A percentile compares a stretch with the other conserved stretches of the same genome.
Evolutionary conservation across 2,888 invertebrate genomes (phyloP).

Genomic region (Cristatella mucedo): DNA sequence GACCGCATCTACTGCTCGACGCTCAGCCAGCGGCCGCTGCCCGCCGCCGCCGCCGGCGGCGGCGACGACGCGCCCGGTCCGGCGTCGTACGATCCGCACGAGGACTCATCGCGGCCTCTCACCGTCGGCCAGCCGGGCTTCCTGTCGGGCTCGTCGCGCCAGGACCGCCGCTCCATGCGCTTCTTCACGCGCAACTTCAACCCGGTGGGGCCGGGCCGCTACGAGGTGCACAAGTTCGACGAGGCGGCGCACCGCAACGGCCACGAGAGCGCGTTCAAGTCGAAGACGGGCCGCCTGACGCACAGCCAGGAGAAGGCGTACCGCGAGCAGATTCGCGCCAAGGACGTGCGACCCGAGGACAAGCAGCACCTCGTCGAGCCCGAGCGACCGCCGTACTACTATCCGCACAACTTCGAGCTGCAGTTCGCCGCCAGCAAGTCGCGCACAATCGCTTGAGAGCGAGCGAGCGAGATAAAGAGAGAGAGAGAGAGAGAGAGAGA

Average conservation of each 20-base stretch:
- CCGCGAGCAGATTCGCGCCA: conserved; percentile 29
- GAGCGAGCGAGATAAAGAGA: too few relatives aligned
- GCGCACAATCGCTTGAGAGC: not conserved
- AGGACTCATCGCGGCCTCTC: conserved; percentile 17
- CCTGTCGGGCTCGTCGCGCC: conserved; percentile 27
- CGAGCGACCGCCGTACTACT: conserved; percentile 17
- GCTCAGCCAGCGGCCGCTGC: conserved; percentile 12
- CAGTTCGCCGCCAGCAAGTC: conserved; percentile 6
- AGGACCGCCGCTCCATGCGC: conserved; percentile 28
- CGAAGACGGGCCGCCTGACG: conserved; percentile 25
- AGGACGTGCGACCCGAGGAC: conserved; percentile 24
- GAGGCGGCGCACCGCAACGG: conserved; percentile 32
- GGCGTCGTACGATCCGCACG: conserved; percentile 24
- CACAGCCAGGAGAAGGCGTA: conserved; percentile 17
- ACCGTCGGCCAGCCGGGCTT: conserved; percentile 18
- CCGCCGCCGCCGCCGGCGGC: not conserved
- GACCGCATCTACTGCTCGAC: conserved; percentile 27
- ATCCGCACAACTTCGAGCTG: not conserved
- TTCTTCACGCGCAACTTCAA: conserved; percentile 37
- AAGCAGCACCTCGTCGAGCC: conserved; percentile 24
- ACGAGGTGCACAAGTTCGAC: conserved; percentile 32
- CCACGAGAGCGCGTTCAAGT: conserved; percentile 30
- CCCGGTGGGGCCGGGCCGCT: conserved; percentile 35
- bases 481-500: conserved; percentile 10
- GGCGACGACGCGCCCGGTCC: conserved; percentile 26